Percentiles rank a stretch among this genome's conserved stretches.
phyloP scores from a whole-genome alignment of 2,113 vertebrate genomes.

The Cichladusa arquata region DNA sequence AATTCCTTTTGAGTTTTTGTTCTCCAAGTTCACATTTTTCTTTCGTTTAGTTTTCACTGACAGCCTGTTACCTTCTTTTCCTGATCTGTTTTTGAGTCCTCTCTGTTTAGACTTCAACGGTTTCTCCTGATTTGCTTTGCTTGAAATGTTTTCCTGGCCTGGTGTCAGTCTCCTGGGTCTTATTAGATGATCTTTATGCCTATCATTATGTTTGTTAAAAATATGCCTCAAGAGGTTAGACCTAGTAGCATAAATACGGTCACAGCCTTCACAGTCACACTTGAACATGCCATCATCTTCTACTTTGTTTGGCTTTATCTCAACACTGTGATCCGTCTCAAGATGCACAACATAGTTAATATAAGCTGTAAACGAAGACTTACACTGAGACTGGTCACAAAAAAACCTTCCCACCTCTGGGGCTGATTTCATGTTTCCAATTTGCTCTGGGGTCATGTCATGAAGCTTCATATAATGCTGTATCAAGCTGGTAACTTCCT shows the following conservation, averaged over 20 bases:
- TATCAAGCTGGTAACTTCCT: slow-evolving; percentile 86
- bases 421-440: slow-evolving; percentile 77
- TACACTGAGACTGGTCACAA: slow-evolving; percentile 88
- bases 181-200: slow-evolving; percentile 86
- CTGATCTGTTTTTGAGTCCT: slow-evolving; percentile 74
- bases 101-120: slow-evolving; percentile 74
- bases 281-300: slow-evolving; percentile 82
- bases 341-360: slow-evolving; percentile 87
- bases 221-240: slow-evolving; percentile 92
- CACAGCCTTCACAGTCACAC: slow-evolving; percentile 93
- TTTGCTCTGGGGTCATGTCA: slow-evolving; percentile 84
- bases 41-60: slow-evolving; percentile 77
- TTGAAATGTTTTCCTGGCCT: slow-evolving; percentile 79
- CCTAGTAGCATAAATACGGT: slow-evolving; percentile 90
- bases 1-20: slow-evolving; percentile 64
- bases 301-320: slow-evolving; percentile 73
- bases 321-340: slow-evolving; percentile 83
- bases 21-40: slow-evolving; percentile 63
- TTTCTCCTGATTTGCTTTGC: slow-evolving; percentile 80
- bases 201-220: slow-evolving; percentile 93
- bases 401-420: slow-evolving; percentile 82
- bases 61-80: slow-evolving; percentile 82
- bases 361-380: slow-evolving; percentile 80
- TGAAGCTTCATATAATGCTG: slow-evolving; percentile 94
- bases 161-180: slow-evolving; percentile 79